Percentiles rank a stretch among this genome's conserved stretches.
These are phyloP conservation scores for Dasyornis broadbenti DNA, from an alignment of 2,113 vertebrate species.

Conservation along the genomic window DNA sequence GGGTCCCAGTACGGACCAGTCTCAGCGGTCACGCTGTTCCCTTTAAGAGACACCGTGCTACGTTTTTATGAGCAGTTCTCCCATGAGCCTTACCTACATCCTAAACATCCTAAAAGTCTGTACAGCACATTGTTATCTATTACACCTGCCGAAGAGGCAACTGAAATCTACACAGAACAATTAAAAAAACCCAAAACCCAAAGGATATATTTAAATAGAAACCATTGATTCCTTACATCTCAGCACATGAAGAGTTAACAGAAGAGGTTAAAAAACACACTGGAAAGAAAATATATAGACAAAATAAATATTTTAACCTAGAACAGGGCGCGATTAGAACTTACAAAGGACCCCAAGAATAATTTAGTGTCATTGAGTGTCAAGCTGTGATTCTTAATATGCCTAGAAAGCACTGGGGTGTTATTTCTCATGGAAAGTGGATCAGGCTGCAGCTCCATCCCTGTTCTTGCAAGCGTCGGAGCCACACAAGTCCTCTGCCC, in stretches of 20 bases:
- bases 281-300: constrained; percentile 51
- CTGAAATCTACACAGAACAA: constrained; percentile 7
- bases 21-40: neutral
- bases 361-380: constrained; percentile 65
- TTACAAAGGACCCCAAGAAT: constrained; percentile 48
- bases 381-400: constrained; percentile 49
- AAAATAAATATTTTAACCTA: constrained; percentile 76
- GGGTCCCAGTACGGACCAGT: neutral
- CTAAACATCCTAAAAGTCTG: neutral
- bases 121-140: constrained; percentile 29
- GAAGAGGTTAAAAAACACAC: constrained; percentile 56
- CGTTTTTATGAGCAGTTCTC: constrained; percentile 19
- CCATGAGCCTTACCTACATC: neutral
- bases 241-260: constrained; percentile 44
- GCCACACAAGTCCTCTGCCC: neutral
- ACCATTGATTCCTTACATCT: constrained; percentile 51
- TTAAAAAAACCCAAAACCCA: neutral
- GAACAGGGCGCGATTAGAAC: constrained; percentile 48
- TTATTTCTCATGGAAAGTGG: neutral
- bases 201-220: constrained; percentile 24
- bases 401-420: neutral
- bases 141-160: neutral
- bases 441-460: constrained; percentile 6
- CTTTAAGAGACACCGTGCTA: neutral
- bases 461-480: rapidly evolving